Conservation (phyloP, 2,797 vertebrate species). For the Cyprinodon diabolis region DNA sequence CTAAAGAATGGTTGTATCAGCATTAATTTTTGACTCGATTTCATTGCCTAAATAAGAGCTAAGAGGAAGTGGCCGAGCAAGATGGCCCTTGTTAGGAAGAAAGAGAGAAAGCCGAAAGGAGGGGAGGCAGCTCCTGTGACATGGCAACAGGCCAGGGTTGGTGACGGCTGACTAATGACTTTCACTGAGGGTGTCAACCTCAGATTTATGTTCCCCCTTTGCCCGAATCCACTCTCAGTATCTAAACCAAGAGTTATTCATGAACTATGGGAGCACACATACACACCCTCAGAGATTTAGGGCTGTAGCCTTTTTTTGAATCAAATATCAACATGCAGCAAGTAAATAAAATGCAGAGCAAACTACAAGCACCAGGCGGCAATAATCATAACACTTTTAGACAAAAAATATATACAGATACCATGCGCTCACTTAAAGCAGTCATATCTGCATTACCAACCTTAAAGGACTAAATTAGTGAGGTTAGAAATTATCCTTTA, state of each 20-base stretch:
- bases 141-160: constrained; percentile 67
- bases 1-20: constrained; percentile 49
- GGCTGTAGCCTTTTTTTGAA: constrained; percentile 35
- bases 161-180: constrained; percentile 80
- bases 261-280: constrained; percentile 47
- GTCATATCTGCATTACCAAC: constrained; percentile 17
- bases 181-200: constrained; percentile 73
- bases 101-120: constrained; percentile 4
- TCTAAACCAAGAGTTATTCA: constrained; percentile 77
- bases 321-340: constrained; percentile 13
- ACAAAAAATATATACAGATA: constrained; percentile 53
- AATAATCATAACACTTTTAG: constrained; percentile 50
- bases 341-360: constrained; percentile 53
- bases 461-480: neutral
- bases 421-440: constrained; percentile 24
- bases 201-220: constrained; percentile 73
- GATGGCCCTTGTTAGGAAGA: constrained; percentile 38
- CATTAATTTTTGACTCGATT: constrained; percentile 58
- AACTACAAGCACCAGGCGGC: constrained; percentile 34
- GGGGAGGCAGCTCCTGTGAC: constrained; percentile 43
- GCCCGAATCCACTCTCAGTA: constrained; percentile 68
- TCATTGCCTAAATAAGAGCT: constrained; percentile 73
- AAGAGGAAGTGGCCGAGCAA: constrained; percentile 58
- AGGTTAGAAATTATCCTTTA: constrained; percentile 30
- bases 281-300: constrained; percentile 38